Percentiles rank a stretch among this genome's conserved stretches.
Conservation (phyloP, 2,888 invertebrate genomes). For the Eudasyphora cyanicolor region DNA sequence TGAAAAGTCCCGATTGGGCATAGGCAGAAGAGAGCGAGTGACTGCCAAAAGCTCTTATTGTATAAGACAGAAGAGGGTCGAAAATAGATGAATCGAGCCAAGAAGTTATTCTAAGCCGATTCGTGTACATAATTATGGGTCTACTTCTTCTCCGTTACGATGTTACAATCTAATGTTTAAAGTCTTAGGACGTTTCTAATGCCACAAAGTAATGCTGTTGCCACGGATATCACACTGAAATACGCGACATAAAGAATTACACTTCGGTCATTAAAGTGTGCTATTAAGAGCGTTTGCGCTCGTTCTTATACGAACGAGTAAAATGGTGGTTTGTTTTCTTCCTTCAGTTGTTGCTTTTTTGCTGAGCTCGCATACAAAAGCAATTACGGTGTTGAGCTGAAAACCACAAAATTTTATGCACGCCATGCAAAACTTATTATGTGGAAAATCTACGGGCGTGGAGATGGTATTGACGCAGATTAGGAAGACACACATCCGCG, state of each 20-base stretch:
- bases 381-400: constrained; percentile 43
- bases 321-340: neutral
- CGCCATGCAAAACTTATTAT: constrained; percentile 45
- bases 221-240: neutral
- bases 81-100: too few species aligned
- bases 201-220: neutral
- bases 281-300: neutral
- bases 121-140: too few species aligned
- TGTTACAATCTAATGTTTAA: too few species aligned
- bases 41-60: too few species aligned
- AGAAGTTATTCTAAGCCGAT: too few species aligned
- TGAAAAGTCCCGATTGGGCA: too few species aligned
- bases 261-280: neutral
- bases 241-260: neutral
- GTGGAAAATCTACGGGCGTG: constrained; percentile 47
- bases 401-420: constrained; percentile 48
- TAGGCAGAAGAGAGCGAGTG: too few species aligned
- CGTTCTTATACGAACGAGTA: neutral
- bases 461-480: constrained; percentile 36
- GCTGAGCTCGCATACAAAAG: constrained; percentile 42
- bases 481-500: constrained; percentile 8
- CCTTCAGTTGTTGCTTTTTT: constrained; percentile 22
- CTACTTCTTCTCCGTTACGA: too few species aligned
- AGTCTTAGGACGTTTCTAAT: neutral
- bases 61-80: too few species aligned